These are phyloP conservation scores for Archaeoteleia sp. DNA, from an alignment of 2,888 invertebrate genomes.

Conservation along the genomic window DNA sequence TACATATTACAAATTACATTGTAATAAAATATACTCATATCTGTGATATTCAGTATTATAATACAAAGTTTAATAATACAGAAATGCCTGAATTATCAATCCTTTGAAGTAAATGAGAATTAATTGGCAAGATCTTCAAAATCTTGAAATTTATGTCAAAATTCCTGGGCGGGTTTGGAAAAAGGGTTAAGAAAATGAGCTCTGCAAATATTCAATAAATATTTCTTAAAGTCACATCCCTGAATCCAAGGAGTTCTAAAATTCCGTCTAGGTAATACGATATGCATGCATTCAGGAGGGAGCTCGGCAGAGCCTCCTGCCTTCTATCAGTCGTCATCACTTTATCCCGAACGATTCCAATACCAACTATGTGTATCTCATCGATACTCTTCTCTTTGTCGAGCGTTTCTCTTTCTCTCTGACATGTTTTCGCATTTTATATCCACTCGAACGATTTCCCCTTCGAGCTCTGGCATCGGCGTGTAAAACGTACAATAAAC, in stretches of 20 bases:
- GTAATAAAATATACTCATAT: no score
- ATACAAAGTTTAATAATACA: neutral
- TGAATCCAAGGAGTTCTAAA: neutral
- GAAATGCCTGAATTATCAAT: neutral
- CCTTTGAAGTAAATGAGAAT: neutral
- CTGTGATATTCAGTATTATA: no score
- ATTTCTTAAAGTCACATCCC: neutral
- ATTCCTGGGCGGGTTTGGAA: neutral
- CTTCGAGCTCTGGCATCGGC: conserved; percentile 15
- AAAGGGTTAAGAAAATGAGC: neutral
- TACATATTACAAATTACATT: no score
- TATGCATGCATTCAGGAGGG: neutral
- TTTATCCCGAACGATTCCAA: conserved; percentile 4
- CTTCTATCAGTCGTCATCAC: conserved; percentile 9
- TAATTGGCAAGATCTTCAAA: neutral
- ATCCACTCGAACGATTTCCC: conserved; percentile 23
- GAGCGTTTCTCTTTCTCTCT: conserved; percentile 1
- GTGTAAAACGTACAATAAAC: conserved; percentile 61
- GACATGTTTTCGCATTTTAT: conserved; percentile 17
- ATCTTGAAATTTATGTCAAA: neutral
- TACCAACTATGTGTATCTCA: conserved; percentile 10
- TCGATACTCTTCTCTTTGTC: conserved; percentile 5
- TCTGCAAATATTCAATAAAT: neutral
- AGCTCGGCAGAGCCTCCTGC: neutral
- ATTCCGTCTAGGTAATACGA: neutral